These are phyloP conservation scores for Muschampia plurimacula DNA, from an alignment of 2,888 invertebrate genomes.

Conservation along the genomic window DNA sequence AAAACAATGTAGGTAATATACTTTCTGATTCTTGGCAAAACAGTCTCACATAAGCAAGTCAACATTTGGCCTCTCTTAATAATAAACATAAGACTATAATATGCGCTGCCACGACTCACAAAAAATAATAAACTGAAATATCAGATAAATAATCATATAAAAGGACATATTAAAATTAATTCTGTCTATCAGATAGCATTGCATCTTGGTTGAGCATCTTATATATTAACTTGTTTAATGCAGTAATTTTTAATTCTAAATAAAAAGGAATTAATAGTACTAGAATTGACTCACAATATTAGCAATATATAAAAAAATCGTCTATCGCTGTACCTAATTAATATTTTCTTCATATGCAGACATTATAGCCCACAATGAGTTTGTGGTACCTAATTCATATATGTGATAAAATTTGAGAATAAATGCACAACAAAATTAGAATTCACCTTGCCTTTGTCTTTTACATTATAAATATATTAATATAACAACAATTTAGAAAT, in stretches of 20 bases:
- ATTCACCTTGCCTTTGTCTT: constrained; percentile 84
- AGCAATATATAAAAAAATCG: constrained; percentile 75
- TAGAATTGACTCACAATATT: constrained; percentile 84
- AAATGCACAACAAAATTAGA: constrained; percentile 85
- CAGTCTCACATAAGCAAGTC: constrained; percentile 86
- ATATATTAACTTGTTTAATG: constrained; percentile 75
- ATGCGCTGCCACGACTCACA: constrained; percentile 85
- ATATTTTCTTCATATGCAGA: constrained; percentile 73
- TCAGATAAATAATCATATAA: constrained; percentile 80
- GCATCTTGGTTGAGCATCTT: constrained; percentile 84
- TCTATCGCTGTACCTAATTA: constrained; percentile 69
- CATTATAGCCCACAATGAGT: constrained; percentile 80
- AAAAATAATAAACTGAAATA: constrained; percentile 77
- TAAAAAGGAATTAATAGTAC: constrained; percentile 80
- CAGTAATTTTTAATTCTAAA: constrained; percentile 78
- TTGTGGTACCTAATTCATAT: constrained; percentile 60
- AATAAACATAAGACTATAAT: constrained; percentile 82
- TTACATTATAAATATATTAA: constrained; percentile 82
- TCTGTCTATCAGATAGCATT: constrained; percentile 80
- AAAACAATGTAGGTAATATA: constrained; percentile 86
- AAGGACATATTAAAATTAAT: constrained; percentile 75
- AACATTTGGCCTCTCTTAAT: constrained; percentile 86
- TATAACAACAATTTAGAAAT: constrained; percentile 82
- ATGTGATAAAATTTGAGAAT: constrained; percentile 77
- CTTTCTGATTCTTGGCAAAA: constrained; percentile 86